Evolutionary conservation across 1,140 invertebrate species (phyloP), one percentile per base, ranked within the genome.

Genomic region (Drosophila funebris): DNA sequence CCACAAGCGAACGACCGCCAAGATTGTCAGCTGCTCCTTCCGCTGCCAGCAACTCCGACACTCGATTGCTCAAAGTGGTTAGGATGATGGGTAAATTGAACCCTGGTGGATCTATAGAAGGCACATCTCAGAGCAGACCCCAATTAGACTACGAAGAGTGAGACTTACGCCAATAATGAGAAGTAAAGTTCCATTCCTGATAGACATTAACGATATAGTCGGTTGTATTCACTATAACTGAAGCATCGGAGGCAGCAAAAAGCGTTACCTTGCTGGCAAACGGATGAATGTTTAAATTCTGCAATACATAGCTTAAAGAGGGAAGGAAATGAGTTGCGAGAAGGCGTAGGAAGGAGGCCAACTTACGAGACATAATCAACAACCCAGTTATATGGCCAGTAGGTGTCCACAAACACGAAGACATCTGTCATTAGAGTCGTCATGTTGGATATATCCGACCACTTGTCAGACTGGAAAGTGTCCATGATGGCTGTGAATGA

Each of bases 211-310:
- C 78, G 46, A 94, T 92, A 61, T 91, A 93, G 37, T 91, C 90
- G 7, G 93, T 94, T 36, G 92, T 92, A 71, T 95, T 95, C 0
- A 95, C 91, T 13, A 96, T 93, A 7, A 94, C 66, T 36, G 84
- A 91, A 43, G 94, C 94, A 90, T 95, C 93, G 18, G 91, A 92
- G 2, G 94, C 95, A 68, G 93, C 95, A 1, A 96, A 91, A 14
- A 96, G 62, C 0, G 95, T 95, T 7, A 95, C 93, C 77, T 93
- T 95, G 58, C 94, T 95, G 27, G 94, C 95, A 75, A 93, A 95
- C 44, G 93, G 94, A 76, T 94, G 93, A 7, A 96, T 92, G 78
- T 96, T 94, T 0, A 95, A 90, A 27, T 92, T 93, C 46, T 96
- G 94, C 4, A 96, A 74, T 1, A 96, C 85, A 60, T 93, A 93